Percentiles rank a stretch among this genome's conserved stretches.
These are phyloP conservation scores for Sinodicranocentrus sp. DNA, from an alignment of 2,888 invertebrate species.

Conservation along the genomic window DNA sequence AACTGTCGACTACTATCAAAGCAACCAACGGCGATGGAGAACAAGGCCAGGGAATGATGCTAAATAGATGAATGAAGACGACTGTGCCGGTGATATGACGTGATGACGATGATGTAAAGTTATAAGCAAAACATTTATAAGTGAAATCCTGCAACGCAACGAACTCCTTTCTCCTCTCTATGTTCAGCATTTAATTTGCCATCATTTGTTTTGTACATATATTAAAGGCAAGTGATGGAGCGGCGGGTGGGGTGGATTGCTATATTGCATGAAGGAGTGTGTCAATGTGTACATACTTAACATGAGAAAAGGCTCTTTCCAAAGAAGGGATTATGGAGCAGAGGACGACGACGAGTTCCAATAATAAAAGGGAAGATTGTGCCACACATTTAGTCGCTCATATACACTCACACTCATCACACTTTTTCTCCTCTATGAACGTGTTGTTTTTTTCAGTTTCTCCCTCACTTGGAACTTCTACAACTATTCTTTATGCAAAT, in stretches of 20 bases:
- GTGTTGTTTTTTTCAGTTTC: not conserved
- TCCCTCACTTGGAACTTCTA: not conserved
- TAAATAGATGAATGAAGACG: not conserved
- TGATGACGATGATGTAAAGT: constrained; percentile 33
- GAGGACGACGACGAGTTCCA: constrained; percentile 3
- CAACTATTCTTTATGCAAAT: constrained; percentile 1
- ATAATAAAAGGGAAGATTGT: not conserved
- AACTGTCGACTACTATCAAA: too few species aligned
- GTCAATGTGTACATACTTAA: not conserved
- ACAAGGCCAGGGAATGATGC: not conserved
- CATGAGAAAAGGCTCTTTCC: constrained; percentile 39
- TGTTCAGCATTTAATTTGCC: constrained; percentile 25
- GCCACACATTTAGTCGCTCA: not conserved
- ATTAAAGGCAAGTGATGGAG: constrained; percentile 1
- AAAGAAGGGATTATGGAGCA: constrained; percentile 52
- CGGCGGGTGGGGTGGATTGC: constrained; percentile 19
- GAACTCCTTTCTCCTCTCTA: not conserved
- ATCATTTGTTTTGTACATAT: constrained; percentile 20
- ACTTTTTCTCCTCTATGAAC: not conserved
- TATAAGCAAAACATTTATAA: constrained; percentile 27
- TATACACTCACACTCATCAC: constrained; percentile 12
- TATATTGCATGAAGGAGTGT: constrained; percentile 12
- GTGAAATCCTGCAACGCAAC: not conserved
- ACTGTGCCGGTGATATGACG: too few species aligned
- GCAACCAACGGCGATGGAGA: not conserved